Percentiles rank a stretch among this genome's conserved stretches.
phyloP scores from a whole-genome alignment of 2,797 vertebrate species.

The Rhinoraja longicauda region DNA sequence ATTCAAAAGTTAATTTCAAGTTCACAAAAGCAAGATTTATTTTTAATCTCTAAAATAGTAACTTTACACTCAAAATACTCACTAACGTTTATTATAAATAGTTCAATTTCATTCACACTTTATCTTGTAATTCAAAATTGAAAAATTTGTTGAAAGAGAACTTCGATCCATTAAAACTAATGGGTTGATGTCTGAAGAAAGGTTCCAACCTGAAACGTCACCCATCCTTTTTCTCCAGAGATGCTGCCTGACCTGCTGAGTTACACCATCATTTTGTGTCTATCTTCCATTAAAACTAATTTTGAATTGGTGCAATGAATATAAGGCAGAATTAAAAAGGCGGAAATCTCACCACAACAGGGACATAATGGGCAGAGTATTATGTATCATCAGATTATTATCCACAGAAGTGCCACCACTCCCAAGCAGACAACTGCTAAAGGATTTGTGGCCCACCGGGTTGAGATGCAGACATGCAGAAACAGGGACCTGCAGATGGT shows the following conservation, averaged over 20 bases:
- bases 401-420: background rate
- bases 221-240: too few relatives aligned
- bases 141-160: background rate
- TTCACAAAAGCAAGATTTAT: background rate
- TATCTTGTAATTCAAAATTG: background rate
- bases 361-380: background rate
- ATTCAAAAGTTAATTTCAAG: background rate
- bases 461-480: too few relatives aligned
- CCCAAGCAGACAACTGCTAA: background rate
- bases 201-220: too few relatives aligned
- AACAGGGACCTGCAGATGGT: too few relatives aligned
- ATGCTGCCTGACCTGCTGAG: too few relatives aligned
- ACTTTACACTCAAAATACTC: background rate
- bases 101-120: background rate
- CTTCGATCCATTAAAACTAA: background rate
- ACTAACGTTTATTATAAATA: background rate
- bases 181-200: too few relatives aligned
- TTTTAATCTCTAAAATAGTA: background rate
- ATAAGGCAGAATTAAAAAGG: background rate
- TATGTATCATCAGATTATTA: background rate
- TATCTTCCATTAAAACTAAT: background rate
- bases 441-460: background rate
- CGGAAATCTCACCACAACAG: background rate
- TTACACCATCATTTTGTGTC: too few relatives aligned
- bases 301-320: background rate